phyloP scores from a whole-genome alignment of 2,113 vertebrate genomes.

The Sebastes fasciatus region DNA sequence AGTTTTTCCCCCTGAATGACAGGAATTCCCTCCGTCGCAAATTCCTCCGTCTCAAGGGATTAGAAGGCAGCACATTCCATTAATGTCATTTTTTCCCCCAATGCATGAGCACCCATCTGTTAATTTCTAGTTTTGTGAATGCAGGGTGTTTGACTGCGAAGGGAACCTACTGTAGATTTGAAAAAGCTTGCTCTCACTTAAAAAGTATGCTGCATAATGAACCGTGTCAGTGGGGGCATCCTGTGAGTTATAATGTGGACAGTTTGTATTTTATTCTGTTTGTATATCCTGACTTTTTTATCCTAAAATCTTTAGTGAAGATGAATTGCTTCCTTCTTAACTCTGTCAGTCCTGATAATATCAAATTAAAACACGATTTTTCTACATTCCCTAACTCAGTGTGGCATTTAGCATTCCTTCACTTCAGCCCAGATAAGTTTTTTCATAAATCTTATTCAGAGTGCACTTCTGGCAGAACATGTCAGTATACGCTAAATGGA shows the following conservation, averaged over 20 bases:
- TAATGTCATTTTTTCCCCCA: constrained; percentile 69
- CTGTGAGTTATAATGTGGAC: background rate
- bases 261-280: background rate
- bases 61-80: constrained; percentile 81
- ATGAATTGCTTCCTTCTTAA: constrained; percentile 6
- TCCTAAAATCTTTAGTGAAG: constrained; percentile 3
- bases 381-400: constrained; percentile 11
- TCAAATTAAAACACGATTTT: constrained; percentile 1
- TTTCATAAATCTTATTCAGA: constrained; percentile 71
- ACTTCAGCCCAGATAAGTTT: constrained; percentile 54
- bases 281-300: background rate
- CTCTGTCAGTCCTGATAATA: background rate
- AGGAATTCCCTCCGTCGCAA: constrained; percentile 82
- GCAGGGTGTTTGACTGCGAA: constrained; percentile 11
- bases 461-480: constrained; percentile 68
- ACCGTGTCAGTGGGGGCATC: background rate
- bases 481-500: constrained; percentile 72
- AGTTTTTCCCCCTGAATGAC: constrained; percentile 77
- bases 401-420: constrained; percentile 49
- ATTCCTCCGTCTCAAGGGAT: constrained; percentile 79
- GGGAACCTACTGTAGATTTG: background rate
- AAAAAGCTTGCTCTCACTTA: constrained; percentile 11
- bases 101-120: constrained; percentile 61
- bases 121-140: constrained; percentile 51
- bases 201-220: constrained; percentile 14